Conservation (phyloP, 2,797 vertebrate genomes). For the Pelochelys cantorii region DNA sequence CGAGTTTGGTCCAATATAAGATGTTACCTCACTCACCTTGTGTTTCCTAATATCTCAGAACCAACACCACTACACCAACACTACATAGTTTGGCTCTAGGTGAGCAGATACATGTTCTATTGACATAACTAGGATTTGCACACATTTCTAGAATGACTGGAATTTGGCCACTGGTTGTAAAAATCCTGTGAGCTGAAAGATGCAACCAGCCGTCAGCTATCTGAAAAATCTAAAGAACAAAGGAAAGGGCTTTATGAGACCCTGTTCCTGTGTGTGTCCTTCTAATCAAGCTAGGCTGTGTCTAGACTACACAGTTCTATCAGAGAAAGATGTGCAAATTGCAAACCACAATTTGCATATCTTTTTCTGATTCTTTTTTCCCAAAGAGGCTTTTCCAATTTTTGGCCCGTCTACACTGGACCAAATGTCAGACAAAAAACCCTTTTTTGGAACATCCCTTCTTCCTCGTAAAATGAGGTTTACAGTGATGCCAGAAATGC, state of each 20-base stretch:
- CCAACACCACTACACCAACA: neutral
- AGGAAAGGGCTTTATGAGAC: neutral
- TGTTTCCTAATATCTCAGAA: neutral
- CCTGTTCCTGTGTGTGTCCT: neutral
- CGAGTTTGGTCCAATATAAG: neutral
- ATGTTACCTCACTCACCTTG: neutral
- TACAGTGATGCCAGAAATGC: too few species aligned
- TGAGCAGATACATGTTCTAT: neutral
- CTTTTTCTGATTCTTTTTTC: too few species aligned
- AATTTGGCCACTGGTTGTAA: neutral
- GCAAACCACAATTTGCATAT: too few species aligned
- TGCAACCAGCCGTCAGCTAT: neutral
- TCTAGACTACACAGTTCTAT: too few species aligned
- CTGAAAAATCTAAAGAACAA: neutral
- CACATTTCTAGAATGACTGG: neutral
- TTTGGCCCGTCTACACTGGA: too few species aligned
- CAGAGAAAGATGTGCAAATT: too few species aligned
- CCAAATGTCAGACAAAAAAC: too few species aligned
- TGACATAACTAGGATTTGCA: neutral
- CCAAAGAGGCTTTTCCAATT: too few species aligned
- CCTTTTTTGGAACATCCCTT: too few species aligned
- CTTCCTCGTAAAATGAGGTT: too few species aligned
- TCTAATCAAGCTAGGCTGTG: neutral
- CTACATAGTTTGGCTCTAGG: neutral
- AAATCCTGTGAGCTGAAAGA: neutral